Conservation (phyloP, 2,113 vertebrate genomes). For the Lutjanus erythropterus region DNA sequence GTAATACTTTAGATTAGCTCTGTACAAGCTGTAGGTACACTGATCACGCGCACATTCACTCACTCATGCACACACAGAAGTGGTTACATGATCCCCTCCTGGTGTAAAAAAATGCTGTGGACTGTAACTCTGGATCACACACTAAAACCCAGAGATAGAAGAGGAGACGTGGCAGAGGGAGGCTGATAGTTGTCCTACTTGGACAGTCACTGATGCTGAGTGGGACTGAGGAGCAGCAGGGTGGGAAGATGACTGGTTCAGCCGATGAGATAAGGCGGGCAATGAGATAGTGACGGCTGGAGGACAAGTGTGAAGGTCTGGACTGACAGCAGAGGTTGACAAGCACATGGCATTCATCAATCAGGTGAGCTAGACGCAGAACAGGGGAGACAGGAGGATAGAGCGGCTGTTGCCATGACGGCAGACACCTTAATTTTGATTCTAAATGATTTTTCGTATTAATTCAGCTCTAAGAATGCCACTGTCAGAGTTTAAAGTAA, state of each 20-base stretch:
- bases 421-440: conserved; percentile 12
- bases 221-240: neutral
- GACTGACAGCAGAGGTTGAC: neutral
- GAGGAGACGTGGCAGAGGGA: neutral
- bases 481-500: neutral
- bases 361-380: neutral
- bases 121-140: neutral
- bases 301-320: neutral
- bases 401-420: conserved; percentile 23
- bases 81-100: too few relatives aligned
- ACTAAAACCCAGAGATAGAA: neutral
- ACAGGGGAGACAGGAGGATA: neutral
- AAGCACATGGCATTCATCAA: neutral
- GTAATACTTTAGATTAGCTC: too few relatives aligned
- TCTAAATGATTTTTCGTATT: neutral
- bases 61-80: too few relatives aligned
- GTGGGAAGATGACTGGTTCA: neutral
- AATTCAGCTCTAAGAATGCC: neutral
- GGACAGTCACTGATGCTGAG: neutral
- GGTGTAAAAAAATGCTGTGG: neutral
- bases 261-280: neutral
- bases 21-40: too few relatives aligned
- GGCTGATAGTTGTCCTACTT: neutral
- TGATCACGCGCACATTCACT: too few relatives aligned
- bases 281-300: neutral